phyloP scores from a whole-genome alignment of 2,113 vertebrate genomes.

The Engystomops pustulosus region DNA sequence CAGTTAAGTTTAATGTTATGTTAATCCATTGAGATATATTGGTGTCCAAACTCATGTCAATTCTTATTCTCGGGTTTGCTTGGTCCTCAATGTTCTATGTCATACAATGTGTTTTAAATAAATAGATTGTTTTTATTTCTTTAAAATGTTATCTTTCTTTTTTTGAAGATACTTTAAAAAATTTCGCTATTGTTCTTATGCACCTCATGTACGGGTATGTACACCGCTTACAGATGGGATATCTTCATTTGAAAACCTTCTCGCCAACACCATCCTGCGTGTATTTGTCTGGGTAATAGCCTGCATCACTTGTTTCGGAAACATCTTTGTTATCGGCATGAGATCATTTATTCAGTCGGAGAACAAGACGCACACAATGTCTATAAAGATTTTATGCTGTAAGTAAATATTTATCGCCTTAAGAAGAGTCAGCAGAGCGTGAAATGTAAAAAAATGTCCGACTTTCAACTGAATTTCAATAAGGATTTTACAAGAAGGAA shows the following conservation, averaged over 20 bases:
- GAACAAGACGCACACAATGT: constrained; percentile 79
- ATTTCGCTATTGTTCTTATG: constrained; percentile 85
- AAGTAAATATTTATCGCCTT: constrained; percentile 57
- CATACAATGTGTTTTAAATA: background rate
- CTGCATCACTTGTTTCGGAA: constrained; percentile 84
- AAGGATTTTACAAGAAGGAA: too few species aligned
- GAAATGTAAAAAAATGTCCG: background rate
- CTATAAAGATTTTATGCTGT: constrained; percentile 87
- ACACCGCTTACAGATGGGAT: constrained; percentile 84
- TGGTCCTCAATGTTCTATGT: background rate
- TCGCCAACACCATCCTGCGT: constrained; percentile 81
- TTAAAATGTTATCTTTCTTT: constrained; percentile 35
- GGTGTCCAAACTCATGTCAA: too few species aligned
- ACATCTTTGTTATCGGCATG: constrained; percentile 85
- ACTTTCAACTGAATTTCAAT: background rate
- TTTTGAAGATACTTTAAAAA: constrained; percentile 82
- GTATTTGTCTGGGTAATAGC: constrained; percentile 86
- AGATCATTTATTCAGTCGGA: constrained; percentile 82
- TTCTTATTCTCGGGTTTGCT: too few species aligned
- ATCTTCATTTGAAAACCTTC: constrained; percentile 84
- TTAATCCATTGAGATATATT: too few species aligned
- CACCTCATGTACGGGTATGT: constrained; percentile 79
- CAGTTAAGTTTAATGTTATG: too few species aligned
- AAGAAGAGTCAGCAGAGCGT: background rate
- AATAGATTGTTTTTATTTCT: background rate